These are phyloP conservation scores for Tenodera sinensis DNA, from an alignment of 2,888 invertebrate genomes.

Conservation along the genomic window DNA sequence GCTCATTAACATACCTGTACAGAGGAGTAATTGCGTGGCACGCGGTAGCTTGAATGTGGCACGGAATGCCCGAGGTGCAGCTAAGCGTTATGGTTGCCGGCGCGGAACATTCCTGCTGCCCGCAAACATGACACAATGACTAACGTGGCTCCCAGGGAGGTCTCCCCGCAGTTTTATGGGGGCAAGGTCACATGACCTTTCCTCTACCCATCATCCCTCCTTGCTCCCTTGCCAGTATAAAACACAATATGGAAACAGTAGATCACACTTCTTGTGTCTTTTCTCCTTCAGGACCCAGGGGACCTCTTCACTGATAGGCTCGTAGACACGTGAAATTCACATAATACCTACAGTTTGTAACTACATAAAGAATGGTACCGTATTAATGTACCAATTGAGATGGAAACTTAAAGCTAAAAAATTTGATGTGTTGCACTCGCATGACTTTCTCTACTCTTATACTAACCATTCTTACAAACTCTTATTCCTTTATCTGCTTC, in stretches of 20 bases:
- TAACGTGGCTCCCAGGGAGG: constrained; percentile 13
- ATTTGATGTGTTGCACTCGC: too few species aligned
- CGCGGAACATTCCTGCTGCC: not conserved
- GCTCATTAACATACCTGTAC: not conserved
- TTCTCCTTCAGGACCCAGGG: not conserved
- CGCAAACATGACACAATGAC: constrained; percentile 5
- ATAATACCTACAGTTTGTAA: too few species aligned
- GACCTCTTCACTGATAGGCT: not conserved
- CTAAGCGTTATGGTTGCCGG: not conserved
- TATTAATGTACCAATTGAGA: too few species aligned
- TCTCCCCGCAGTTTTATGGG: not conserved
- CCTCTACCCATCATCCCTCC: not conserved
- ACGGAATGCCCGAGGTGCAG: not conserved
- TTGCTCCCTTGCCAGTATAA: not conserved
- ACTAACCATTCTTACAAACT: too few species aligned
- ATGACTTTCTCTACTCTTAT: too few species aligned
- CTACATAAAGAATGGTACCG: too few species aligned
- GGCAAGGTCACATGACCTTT: not conserved
- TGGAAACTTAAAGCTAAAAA: too few species aligned
- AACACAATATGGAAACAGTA: not conserved
- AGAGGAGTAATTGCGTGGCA: not conserved
- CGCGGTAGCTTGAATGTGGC: not conserved
- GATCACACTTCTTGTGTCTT: not conserved
- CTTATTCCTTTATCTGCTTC: too few species aligned
- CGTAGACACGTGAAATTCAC: too few species aligned